phyloP scores from a whole-genome alignment of 2,888 invertebrate species.

The Cantharis nigra region DNA sequence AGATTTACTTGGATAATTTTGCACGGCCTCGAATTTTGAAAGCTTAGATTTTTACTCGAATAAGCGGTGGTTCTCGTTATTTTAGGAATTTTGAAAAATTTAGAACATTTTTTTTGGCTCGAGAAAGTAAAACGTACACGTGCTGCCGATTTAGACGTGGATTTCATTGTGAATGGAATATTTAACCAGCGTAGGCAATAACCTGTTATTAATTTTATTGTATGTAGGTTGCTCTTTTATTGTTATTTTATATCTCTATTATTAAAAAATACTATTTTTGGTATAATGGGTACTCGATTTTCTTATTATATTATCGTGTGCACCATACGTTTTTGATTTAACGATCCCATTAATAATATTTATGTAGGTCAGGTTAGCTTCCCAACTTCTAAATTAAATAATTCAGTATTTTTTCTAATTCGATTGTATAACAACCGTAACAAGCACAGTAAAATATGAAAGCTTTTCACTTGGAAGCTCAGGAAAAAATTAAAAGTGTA shows the following conservation, averaged over 20 bases:
- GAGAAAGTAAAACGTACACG: background rate
- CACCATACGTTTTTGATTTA: background rate
- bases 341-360: background rate
- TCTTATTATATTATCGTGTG: background rate
- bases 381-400: background rate
- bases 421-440: no score
- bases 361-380: background rate
- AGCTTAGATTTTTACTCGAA: conserved; percentile 4
- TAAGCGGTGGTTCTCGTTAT: background rate
- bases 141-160: background rate
- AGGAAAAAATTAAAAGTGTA: background rate
- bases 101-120: background rate
- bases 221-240: conserved; percentile 32
- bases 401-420: no score
- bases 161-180: conserved; percentile 10
- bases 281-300: conserved; percentile 1
- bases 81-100: background rate
- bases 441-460: background rate
- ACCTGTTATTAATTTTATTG: conserved; percentile 15
- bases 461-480: background rate
- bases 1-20: conserved; percentile 20
- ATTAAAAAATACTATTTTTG: background rate
- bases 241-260: conserved; percentile 30
- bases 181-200: conserved; percentile 15
- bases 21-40: conserved; percentile 13